Conservation (phyloP, 2,888 invertebrate species). For the Spilarctia lutea region DNA sequence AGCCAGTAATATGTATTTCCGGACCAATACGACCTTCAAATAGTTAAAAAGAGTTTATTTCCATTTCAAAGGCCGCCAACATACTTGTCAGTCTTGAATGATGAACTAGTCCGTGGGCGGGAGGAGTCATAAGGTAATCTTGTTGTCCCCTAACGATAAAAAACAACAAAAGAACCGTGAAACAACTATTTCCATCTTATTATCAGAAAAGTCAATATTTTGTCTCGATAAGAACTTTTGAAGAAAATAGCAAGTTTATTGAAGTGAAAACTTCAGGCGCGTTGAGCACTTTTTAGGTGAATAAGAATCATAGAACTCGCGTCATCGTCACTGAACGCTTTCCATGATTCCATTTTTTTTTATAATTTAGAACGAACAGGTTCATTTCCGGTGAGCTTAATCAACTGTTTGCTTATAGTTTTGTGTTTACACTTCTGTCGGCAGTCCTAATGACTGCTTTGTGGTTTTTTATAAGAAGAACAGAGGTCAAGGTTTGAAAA, state of each 20-base stretch:
- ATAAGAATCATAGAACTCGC: too few species aligned
- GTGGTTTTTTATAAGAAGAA: neutral
- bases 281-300: too few species aligned
- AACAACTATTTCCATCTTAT: neutral
- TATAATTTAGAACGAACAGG: too few species aligned
- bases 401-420: too few species aligned
- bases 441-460: too few species aligned
- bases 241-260: neutral
- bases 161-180: neutral
- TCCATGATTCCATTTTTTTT: too few species aligned
- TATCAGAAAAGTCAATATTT: neutral
- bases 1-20: neutral
- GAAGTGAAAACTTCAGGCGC: neutral
- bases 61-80: neutral
- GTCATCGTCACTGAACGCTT: too few species aligned
- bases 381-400: too few species aligned
- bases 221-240: neutral
- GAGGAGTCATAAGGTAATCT: neutral
- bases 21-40: neutral
- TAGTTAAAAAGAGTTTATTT: neutral
- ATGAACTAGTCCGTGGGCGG: too few species aligned
- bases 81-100: neutral
- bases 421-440: too few species aligned
- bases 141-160: neutral
- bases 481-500: neutral